Evolutionary conservation across 2,113 vertebrate species (phyloP).

Genomic region (Morone chrysops): DNA sequence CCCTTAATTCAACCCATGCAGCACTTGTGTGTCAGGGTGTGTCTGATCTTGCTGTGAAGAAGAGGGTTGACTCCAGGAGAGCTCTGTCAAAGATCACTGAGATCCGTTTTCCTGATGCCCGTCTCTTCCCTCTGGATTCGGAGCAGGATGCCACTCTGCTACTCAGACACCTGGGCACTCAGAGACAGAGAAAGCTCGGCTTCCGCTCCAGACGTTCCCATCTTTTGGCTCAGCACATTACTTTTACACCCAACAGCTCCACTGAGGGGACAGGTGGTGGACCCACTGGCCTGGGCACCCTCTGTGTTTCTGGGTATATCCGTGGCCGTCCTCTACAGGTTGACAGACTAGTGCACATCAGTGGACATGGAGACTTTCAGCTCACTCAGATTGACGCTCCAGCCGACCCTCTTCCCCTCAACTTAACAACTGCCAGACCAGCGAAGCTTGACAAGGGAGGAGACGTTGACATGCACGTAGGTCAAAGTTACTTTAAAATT

Average conservation of each 20-base stretch:
- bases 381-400: conserved; percentile 93
- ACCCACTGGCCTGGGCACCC: conserved; percentile 86
- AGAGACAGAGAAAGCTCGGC: conserved; percentile 90
- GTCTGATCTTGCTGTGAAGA: conserved; percentile 88
- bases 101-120: conserved; percentile 90
- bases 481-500: background rate
- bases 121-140: conserved; percentile 87
- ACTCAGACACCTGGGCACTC: conserved; percentile 89
- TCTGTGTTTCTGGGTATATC: conserved; percentile 94
- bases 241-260: conserved; percentile 83
- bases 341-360: conserved; percentile 92
- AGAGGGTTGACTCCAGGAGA: conserved; percentile 87
- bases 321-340: conserved; percentile 88
- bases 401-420: conserved; percentile 89
- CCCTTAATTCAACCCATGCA: conserved; percentile 48
- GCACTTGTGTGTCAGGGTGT: conserved; percentile 91
- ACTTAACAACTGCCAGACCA: conserved; percentile 73
- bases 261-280: conserved; percentile 55
- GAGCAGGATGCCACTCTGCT: conserved; percentile 89
- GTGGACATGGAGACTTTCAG: conserved; percentile 95
- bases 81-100: conserved; percentile 88
- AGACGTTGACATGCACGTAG: conserved; percentile 86
- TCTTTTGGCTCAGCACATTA: conserved; percentile 85
- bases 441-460: conserved; percentile 80
- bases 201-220: conserved; percentile 91